Evolutionary conservation across 2,113 vertebrate species (phyloP).

Genomic region (Bujurquina vittata): DNA sequence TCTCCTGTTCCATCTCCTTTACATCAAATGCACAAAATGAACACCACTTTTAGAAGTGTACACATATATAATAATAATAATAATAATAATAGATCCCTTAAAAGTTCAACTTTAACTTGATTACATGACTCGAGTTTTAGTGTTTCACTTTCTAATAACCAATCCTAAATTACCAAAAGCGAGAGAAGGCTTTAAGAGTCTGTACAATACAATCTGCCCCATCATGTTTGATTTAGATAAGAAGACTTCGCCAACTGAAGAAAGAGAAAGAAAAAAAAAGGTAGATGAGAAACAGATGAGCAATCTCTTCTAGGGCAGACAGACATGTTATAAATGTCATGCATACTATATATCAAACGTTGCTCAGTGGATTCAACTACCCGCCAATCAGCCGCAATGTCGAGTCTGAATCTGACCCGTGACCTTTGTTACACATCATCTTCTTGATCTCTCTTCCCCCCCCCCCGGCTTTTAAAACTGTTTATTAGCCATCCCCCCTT

Average conservation of each 20-base stretch:
- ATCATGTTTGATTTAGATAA: background rate
- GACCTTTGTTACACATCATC: background rate
- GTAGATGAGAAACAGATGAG: background rate
- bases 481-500: background rate
- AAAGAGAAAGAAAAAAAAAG: background rate
- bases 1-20: constrained; percentile 20
- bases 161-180: background rate
- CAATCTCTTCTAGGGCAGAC: background rate
- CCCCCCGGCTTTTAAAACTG: background rate
- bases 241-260: background rate
- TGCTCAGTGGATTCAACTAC: background rate
- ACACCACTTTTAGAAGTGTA: background rate
- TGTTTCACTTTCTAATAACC: background rate
- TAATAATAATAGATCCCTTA: too few relatives aligned
- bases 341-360: constrained; percentile 8
- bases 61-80: rapidly evolving
- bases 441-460: background rate
- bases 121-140: background rate
- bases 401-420: background rate
- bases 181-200: background rate
- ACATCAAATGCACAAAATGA: constrained; percentile 10
- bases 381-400: background rate
- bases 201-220: background rate
- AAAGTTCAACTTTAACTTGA: background rate
- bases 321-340: constrained; percentile 12